phyloP scores from a whole-genome alignment of 2,888 invertebrate species.

The Sussaba pulchella region DNA sequence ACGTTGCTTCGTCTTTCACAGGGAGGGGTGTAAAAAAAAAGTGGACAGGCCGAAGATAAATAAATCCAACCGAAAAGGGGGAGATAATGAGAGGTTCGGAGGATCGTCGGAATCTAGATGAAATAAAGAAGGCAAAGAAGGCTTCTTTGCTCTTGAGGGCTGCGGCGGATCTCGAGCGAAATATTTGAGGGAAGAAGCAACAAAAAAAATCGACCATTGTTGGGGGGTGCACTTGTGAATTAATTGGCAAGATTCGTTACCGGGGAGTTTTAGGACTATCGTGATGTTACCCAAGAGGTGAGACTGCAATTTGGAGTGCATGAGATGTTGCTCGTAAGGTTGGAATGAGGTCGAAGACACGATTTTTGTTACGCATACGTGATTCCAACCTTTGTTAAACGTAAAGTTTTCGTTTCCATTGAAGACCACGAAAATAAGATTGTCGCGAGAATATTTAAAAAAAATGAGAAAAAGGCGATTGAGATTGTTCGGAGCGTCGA shows the following conservation, averaged over 20 bases:
- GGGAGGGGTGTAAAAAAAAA: constrained; percentile 65
- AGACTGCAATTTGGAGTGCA: neutral
- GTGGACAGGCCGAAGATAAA: constrained; percentile 38
- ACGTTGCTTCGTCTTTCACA: constrained; percentile 60
- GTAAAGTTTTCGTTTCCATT: constrained; percentile 28
- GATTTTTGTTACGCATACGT: neutral
- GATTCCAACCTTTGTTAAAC: neutral
- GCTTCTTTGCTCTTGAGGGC: constrained; percentile 43
- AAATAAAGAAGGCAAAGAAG: constrained; percentile 52
- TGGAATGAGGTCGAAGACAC: constrained; percentile 17
- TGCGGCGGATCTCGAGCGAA: neutral
- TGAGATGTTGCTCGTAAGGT: neutral
- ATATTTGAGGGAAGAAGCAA: neutral
- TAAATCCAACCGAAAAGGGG: constrained; percentile 37
- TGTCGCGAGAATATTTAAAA: constrained; percentile 62
- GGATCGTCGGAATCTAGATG: constrained; percentile 44
- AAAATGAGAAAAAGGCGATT: constrained; percentile 53
- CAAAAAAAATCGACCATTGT: neutral
- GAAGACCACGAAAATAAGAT: constrained; percentile 31
- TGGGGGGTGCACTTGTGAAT: constrained; percentile 29
- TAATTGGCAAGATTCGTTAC: constrained; percentile 28
- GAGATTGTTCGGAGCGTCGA: constrained; percentile 43
- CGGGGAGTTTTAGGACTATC: neutral
- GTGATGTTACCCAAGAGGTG: constrained; percentile 8
- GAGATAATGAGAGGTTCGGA: constrained; percentile 59